phyloP scores from a whole-genome alignment of 2,888 invertebrate species.

The Aromia moschata region DNA sequence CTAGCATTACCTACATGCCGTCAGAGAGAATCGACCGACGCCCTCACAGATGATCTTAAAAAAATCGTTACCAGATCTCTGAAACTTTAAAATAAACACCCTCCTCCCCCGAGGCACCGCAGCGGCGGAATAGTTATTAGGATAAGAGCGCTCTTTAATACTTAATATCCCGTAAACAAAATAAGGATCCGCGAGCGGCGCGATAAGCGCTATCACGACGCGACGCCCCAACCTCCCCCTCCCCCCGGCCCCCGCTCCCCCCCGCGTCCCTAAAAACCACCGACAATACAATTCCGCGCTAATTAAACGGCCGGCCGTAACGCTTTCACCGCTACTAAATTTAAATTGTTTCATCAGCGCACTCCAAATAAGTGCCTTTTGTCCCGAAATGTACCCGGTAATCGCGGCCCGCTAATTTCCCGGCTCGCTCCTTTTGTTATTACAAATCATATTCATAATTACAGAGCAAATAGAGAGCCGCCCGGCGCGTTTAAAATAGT shows the following conservation, averaged over 20 bases:
- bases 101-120: too few relatives aligned
- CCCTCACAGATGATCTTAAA: too few relatives aligned
- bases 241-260: too few relatives aligned
- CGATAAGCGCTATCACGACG: conserved; percentile 29
- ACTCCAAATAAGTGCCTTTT: conserved; percentile 60
- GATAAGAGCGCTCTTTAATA: not conserved
- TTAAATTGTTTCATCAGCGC: conserved; percentile 62
- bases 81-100: too few relatives aligned
- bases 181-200: conserved; percentile 1
- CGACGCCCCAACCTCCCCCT: too few relatives aligned
- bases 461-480: conserved; percentile 62
- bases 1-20: too few relatives aligned
- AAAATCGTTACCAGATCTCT: too few relatives aligned
- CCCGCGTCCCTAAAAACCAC: conserved; percentile 37
- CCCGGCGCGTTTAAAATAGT: conserved; percentile 48
- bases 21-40: too few relatives aligned
- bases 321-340: conserved; percentile 60
- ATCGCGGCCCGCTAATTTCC: conserved; percentile 62
- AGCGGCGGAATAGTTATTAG: conserved; percentile 4
- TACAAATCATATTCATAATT: conserved; percentile 66
- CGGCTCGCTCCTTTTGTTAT: conserved; percentile 60
- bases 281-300: conserved; percentile 53
- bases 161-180: conserved; percentile 19
- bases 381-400: conserved; percentile 59
- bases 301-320: conserved; percentile 57